These are phyloP conservation scores for Okamejei kenojei DNA, from an alignment of 2,797 vertebrate species.

Conservation along the genomic window DNA sequence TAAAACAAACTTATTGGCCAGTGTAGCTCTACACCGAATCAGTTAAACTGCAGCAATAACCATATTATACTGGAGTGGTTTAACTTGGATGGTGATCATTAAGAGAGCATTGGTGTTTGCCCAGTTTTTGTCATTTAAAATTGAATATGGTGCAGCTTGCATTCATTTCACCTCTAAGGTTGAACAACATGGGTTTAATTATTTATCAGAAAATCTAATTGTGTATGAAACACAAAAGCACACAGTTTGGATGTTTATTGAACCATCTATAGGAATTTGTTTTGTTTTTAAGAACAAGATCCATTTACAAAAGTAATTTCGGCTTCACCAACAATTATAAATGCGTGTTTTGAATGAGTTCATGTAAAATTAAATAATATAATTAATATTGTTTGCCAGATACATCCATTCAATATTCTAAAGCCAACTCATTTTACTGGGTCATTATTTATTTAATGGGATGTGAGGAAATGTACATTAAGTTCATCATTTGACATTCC, in stretches of 20 bases:
- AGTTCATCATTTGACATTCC: not conserved
- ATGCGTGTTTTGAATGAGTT: not conserved
- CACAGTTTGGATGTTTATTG: not conserved
- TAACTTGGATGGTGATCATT: not conserved
- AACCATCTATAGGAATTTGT: not conserved
- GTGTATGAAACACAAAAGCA: not conserved
- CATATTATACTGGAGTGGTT: not conserved
- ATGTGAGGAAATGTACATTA: not conserved
- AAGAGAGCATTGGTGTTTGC: not conserved
- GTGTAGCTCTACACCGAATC: not conserved
- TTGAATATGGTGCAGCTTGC: not conserved
- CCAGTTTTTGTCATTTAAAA: not conserved
- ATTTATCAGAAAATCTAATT: not conserved
- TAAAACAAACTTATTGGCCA: not conserved
- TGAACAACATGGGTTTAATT: not conserved
- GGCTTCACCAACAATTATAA: not conserved
- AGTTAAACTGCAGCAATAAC: not conserved
- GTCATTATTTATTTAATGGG: not conserved
- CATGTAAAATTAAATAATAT: not conserved
- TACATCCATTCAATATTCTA: not conserved
- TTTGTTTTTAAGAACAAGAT: not conserved
- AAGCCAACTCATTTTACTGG: not conserved
- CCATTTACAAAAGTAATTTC: not conserved
- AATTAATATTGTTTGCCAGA: not conserved
- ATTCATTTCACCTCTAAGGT: not conserved